Evolutionary conservation across 1,140 invertebrate genomes (phyloP), one percentile per base, ranked within the genome.

Genomic region (Bombus confusus): DNA sequence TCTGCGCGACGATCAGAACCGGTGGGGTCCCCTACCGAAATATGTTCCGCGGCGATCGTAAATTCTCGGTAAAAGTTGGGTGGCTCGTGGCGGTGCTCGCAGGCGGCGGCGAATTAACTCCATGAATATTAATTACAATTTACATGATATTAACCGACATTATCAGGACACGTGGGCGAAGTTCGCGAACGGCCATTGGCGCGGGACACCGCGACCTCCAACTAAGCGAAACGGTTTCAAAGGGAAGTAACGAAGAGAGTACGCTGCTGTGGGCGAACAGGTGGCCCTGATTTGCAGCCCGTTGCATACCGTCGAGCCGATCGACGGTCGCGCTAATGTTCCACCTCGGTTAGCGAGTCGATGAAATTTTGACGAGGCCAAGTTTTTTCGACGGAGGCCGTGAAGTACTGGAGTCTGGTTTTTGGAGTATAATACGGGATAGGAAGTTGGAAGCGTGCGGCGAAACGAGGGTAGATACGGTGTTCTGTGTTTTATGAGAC

Each of bases 61-160:
- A 93, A 94, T 93, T 92, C 88, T 75, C 82, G 75, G 80, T 87
- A 90, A 91, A 94, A 94, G 90, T 93, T 93, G 73, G 47, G 68
- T 31, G 74, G 79, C 41, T 52, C 66, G 68, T 68, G 69, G 41
- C 59, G 57, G 76, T 34, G 87, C 74, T 79, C 72, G 80, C 64
- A 84, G 87, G 79, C 75, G 62, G 78, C 85, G 87, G 86, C 88
- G 88, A 94, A 92, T 91, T 93, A 91, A 92, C 88, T 83, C 89
- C 91, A 93, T 93, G 93, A 94, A 93, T 95, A 94, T 94, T 95
- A 95, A 95, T 95, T 95, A 93, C 92, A 93, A 94, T 95, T 94
- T 93, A 94, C 93, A 93, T 93, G 93, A 94, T 93, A 94, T 95
- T 94, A 94, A 94, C 92, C 92, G 92, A 93, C 93, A 94, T 94